These are phyloP conservation scores for Lysandra bellargus DNA, from an alignment of 2,888 invertebrate genomes.

Conservation along the genomic window DNA sequence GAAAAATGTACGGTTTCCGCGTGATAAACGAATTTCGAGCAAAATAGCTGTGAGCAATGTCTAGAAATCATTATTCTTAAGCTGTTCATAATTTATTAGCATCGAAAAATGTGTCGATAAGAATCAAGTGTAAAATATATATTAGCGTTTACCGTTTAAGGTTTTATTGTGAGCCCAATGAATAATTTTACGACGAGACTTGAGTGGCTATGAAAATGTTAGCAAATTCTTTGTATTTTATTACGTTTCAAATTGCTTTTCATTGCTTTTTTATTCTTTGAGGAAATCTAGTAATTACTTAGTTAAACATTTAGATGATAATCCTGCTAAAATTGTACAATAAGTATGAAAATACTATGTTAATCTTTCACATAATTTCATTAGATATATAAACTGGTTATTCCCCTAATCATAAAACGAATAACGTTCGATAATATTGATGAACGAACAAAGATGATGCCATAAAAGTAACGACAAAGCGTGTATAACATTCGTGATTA, in stretches of 20 bases:
- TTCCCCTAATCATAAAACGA: not conserved
- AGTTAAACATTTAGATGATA: not conserved
- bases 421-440: not conserved
- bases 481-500: constrained; percentile 75
- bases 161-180: not conserved
- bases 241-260: not conserved
- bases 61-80: not conserved
- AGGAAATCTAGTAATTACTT: not conserved
- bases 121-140: not conserved
- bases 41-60: no score
- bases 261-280: not conserved
- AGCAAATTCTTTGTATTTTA: not conserved
- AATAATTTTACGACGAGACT: not conserved
- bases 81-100: not conserved
- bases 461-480: constrained; percentile 58
- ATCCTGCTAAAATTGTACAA: not conserved
- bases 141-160: constrained; percentile 7
- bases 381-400: not conserved
- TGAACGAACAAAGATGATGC: not conserved
- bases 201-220: not conserved
- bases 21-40: no score
- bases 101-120: no score
- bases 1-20: no score
- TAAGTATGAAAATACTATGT: not conserved
- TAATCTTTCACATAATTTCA: not conserved